Evolutionary conservation across 2,888 invertebrate species (phyloP).

Genomic region (Synergus laeviventris): DNA sequence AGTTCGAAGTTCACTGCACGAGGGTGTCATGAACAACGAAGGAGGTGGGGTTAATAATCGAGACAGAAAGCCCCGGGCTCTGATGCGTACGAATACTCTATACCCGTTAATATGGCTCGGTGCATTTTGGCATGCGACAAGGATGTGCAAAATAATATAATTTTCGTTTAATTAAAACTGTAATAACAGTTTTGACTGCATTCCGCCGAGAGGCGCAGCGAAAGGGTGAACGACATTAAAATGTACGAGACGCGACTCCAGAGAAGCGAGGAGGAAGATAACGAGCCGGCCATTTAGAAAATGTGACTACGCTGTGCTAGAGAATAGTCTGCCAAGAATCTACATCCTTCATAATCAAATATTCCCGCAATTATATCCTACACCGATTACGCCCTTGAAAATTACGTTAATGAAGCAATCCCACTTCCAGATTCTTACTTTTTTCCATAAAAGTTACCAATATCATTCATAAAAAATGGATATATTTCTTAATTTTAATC

Average conservation of each 20-base stretch:
- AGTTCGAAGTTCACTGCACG: constrained; percentile 44
- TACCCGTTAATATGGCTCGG: constrained; percentile 55
- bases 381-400: not conserved
- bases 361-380: constrained; percentile 7
- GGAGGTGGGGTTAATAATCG: constrained; percentile 50
- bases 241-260: constrained; percentile 56
- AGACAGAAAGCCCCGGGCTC: constrained; percentile 52
- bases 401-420: not conserved
- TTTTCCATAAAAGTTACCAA: not conserved
- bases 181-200: constrained; percentile 64
- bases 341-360: constrained; percentile 23
- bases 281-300: constrained; percentile 37
- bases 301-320: constrained; percentile 13
- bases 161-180: constrained; percentile 70
- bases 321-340: constrained; percentile 26
- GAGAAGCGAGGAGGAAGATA: constrained; percentile 19
- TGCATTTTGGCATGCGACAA: constrained; percentile 59
- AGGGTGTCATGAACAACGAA: constrained; percentile 14
- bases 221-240: constrained; percentile 55
- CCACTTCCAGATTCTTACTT: not conserved
- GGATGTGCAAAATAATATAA: constrained; percentile 64
- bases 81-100: constrained; percentile 41
- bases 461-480: not conserved
- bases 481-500: not conserved
- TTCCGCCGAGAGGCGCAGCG: constrained; percentile 50